A percentile compares a stretch with the other conserved stretches of the same genome.
These are phyloP conservation scores for Metopia argyrocephala DNA, from an alignment of 2,888 invertebrate species.

Conservation along the genomic window DNA sequence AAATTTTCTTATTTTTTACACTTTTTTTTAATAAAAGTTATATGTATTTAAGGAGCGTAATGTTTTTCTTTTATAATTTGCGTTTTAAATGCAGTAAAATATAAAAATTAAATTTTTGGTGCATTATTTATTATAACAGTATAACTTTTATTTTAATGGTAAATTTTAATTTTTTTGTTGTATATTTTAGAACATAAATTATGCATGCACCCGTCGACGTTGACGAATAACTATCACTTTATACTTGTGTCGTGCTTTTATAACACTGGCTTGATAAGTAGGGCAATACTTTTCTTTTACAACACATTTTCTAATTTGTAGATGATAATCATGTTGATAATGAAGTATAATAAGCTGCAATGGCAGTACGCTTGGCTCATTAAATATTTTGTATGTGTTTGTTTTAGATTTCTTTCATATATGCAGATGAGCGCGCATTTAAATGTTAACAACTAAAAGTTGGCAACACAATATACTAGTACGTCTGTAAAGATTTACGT, in stretches of 20 bases:
- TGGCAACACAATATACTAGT: conserved; percentile 16
- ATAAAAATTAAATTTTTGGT: neutral
- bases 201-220: conserved; percentile 1
- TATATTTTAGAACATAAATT: neutral
- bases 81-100: neutral
- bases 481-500: conserved; percentile 60
- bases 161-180: neutral
- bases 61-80: neutral
- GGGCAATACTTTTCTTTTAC: neutral
- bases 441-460: too few species aligned
- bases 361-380: neutral
- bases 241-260: conserved; percentile 18
- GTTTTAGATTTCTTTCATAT: neutral
- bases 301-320: neutral
- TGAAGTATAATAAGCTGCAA: neutral
- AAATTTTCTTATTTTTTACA: neutral
- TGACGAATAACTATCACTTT: neutral
- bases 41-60: neutral
- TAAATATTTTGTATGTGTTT: neutral
- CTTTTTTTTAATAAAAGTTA: neutral
- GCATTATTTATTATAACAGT: conserved; percentile 12
- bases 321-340: neutral
- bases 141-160: conserved; percentile 9
- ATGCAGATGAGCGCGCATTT: neutral
- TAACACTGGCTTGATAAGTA: conserved; percentile 2